Percentiles rank a stretch among this genome's conserved stretches.
phyloP scores from a whole-genome alignment of 92 coral and sea anemone species.

The Porites rus region DNA sequence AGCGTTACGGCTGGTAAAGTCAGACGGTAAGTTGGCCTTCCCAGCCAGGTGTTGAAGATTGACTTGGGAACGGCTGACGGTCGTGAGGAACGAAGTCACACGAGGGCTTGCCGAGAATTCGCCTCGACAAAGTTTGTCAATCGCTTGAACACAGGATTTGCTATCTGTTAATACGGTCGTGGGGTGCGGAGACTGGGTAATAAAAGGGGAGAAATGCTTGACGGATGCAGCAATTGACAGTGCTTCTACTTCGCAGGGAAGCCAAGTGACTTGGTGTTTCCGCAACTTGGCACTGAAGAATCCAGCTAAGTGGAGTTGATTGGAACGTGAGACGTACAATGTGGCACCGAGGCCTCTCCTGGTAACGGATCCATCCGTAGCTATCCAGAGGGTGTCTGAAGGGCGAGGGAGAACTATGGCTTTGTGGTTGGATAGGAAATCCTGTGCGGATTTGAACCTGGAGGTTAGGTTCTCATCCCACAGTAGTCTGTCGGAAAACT shows the following conservation, averaged over 20 bases:
- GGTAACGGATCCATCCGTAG: slow-evolving; percentile 48
- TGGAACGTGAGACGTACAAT: slow-evolving; percentile 38
- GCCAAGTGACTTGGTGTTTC: slow-evolving; percentile 68
- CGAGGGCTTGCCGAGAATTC: slow-evolving; percentile 70
- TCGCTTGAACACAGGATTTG: slow-evolving; percentile 67
- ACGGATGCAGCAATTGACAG: slow-evolving; percentile 54
- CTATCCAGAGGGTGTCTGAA: slow-evolving; percentile 53
- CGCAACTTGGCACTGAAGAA: slow-evolving; percentile 68
- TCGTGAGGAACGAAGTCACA: slow-evolving; percentile 59
- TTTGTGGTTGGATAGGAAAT: slow-evolving; percentile 25
- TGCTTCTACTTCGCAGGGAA: slow-evolving; percentile 73
- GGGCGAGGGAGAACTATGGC: slow-evolving; percentile 49
- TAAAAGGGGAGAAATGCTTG: slow-evolving; percentile 67
- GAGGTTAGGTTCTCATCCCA: slow-evolving; percentile 42
- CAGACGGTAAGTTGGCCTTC: slow-evolving; percentile 54
- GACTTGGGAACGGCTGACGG: slow-evolving; percentile 67
- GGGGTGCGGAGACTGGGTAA: slow-evolving; percentile 55
- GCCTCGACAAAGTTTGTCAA: slow-evolving; percentile 61
- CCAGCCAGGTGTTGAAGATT: slow-evolving; percentile 62
- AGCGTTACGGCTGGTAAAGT: slow-evolving; percentile 73
- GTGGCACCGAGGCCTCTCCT: slow-evolving; percentile 59
- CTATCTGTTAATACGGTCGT: slow-evolving; percentile 49
- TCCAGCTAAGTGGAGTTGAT: slow-evolving; percentile 59
- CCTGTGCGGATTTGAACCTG: slow-evolving; percentile 54
- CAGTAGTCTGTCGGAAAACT: slow-evolving; percentile 40